Conservation (phyloP, 2,113 vertebrate genomes). For the Seriola aureovittata region DNA sequence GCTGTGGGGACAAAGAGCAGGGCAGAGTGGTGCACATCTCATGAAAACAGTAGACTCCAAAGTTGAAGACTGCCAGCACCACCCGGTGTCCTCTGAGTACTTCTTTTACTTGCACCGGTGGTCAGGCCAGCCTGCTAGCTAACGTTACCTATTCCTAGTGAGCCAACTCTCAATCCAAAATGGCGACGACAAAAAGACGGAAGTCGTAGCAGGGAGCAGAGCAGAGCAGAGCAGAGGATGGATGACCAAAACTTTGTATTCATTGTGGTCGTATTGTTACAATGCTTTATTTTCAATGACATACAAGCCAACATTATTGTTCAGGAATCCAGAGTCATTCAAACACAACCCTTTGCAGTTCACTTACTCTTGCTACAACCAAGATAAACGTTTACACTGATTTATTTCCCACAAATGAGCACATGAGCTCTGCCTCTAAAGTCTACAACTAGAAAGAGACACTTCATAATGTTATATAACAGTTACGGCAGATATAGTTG, state of each 20-base stretch:
- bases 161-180: slow-evolving; percentile 76
- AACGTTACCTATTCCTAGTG: slow-evolving; percentile 18
- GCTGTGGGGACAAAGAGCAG: background rate
- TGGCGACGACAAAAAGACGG: slow-evolving; percentile 77
- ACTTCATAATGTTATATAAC: background rate
- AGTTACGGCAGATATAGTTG: background rate
- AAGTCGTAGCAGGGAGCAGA: slow-evolving; percentile 55
- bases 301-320: background rate
- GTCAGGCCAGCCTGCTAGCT: slow-evolving; percentile 32
- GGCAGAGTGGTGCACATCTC: background rate
- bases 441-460: too few relatives aligned
- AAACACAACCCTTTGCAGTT: background rate
- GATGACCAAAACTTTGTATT: slow-evolving; percentile 11
- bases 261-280: background rate
- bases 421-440: background rate
- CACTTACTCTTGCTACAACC: background rate
- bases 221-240: background rate
- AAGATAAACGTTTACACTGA: background rate
- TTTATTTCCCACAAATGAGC: background rate
- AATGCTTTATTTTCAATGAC: background rate
- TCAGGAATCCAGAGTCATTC: background rate
- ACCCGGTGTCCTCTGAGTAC: background rate
- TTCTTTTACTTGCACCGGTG: slow-evolving; percentile 4
- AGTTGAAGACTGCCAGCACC: background rate
- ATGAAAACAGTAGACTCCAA: background rate